Evolutionary conservation across 2,113 vertebrate genomes (phyloP).

Genomic region (Solea solea): DNA sequence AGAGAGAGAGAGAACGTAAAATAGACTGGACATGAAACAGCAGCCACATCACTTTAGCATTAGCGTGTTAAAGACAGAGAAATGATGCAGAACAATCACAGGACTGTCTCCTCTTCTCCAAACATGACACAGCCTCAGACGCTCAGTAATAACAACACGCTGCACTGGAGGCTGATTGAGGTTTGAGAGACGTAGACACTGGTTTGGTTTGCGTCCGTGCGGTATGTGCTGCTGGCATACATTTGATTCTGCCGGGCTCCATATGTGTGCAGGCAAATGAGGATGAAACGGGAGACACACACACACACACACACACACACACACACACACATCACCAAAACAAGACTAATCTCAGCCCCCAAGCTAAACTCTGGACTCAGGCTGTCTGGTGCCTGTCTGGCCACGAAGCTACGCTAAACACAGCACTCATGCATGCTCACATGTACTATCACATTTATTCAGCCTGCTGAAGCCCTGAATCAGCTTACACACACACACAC

Average conservation of each 20-base stretch:
- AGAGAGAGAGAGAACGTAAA: constrained; percentile 2
- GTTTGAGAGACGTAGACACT: constrained; percentile 28
- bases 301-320: neutral
- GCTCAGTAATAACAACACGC: constrained; percentile 28
- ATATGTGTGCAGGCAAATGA: constrained; percentile 30
- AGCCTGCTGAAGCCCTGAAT: constrained; percentile 50
- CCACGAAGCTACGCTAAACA: constrained; percentile 58
- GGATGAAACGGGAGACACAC: constrained; percentile 13
- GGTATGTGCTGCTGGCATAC: constrained; percentile 15
- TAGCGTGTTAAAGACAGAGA: constrained; percentile 14
- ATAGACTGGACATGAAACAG: constrained; percentile 27
- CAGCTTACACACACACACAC: constrained; percentile 33
- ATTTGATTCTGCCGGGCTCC: constrained; percentile 14
- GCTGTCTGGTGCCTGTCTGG: constrained; percentile 69
- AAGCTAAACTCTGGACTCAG: constrained; percentile 54
- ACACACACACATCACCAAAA: neutral
- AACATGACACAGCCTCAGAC: constrained; percentile 39
- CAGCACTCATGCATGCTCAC: constrained; percentile 47
- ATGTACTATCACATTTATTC: constrained; percentile 39
- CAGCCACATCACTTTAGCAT: neutral
- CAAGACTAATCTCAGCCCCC: constrained; percentile 23
- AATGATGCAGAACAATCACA: constrained; percentile 28
- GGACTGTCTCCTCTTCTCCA: constrained; percentile 5
- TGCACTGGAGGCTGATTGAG: constrained; percentile 32
- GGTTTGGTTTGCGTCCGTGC: constrained; percentile 34